Base-by-base conservation (phyloP, 2,888 invertebrate species). In the Cordylochernes scorpioides region DNA sequence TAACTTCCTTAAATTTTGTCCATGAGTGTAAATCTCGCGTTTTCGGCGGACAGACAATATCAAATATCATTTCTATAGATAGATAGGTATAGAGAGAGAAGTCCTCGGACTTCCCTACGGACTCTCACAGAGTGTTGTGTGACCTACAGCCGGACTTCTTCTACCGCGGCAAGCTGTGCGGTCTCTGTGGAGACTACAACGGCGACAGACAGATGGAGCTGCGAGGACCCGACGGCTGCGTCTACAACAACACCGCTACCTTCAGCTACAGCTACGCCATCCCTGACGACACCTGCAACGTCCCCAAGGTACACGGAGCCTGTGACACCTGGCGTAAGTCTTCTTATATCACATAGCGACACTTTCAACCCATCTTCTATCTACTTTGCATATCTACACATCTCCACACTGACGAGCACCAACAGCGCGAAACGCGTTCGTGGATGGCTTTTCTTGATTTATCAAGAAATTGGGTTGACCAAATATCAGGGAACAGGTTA, bases 171-270 rank as follows among this genome's bases (percentile, higher is more conserved):
- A 40, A 42, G 21, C 29, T 39, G 7, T 44, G 45, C 27, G 45
- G 45, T 22, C 31, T 45, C 13, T 45, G 45, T 32, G 45, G 45
- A 5, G 40, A 45, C 30, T 44, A 39, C 37, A 42, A 45, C 30
- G 42, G 40, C 12, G 42, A 45, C 32, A 27, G 31, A 15, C 28
- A 38, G 10, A 27, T 41, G 28, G 45, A 45, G 14, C 38, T 39
- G 25, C 27, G 28, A 5, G 39, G 37, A 10, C 33, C 41, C 1
- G 28, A 36, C 2, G 40, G 42, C 3, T 40, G 40, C 21, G 29
- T 32, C 6, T 37, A 38, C 22, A 27, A 29, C 12, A 29, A 36
- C 19, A 31, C 25, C 3, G 25, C 28, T 7, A 33, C 32, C 6
- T 42, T 42, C 17, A 39, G 33, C 3, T 30, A 42, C 24, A 39